Base-by-base conservation (phyloP, 2,888 invertebrate genomes). In the Tinea trinotella region DNA sequence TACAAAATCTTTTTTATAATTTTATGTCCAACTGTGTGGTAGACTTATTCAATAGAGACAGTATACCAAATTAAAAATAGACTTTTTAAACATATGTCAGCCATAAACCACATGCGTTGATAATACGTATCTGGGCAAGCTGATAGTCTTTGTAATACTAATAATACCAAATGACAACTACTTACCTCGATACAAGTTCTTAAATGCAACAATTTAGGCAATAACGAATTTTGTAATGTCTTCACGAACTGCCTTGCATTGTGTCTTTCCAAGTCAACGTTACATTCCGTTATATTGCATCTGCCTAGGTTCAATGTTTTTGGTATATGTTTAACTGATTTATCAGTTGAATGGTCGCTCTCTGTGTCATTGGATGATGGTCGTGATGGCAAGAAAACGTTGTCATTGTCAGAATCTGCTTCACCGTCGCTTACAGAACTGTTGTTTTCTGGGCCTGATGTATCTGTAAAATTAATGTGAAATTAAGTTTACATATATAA, bases 161-260 rank as follows among this genome's bases (percentile, higher is more conserved):
- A n/a, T n/a, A n/a, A n/a, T n/a, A n/a, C n/a, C n/a, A 30, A 30
- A 2, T 2, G 7, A 46, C 6, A 5, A 46, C 19, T 1, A 55
- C 60, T 62, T 67, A 88, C 90, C 75, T 96, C 95, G 60, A 95
- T 92, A 55, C 94, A 93, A 60, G 94, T 94, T 58, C 93, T 88
- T 1, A 95, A 79, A 18, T 90, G 86, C 48, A 94, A 74, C 1
- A 97, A 81, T 66, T 92, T 91, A 0, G 96, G 95, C 9, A 97
- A 84, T 36, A 95, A 77, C 56, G 92, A 90, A 57, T 89, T 88
- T 57, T 90, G 90, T 18, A 96, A 69, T 0, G 92, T 93, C 65
- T 92, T 91, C 0, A 94, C 91, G 70, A 96, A 97, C 67, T 93
- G 92, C 15, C 92, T 85, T 0, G 96, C 95, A 70, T 96, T 96